phyloP scores from a whole-genome alignment of 2,113 vertebrate species.

The Lipotes vexillifer region DNA sequence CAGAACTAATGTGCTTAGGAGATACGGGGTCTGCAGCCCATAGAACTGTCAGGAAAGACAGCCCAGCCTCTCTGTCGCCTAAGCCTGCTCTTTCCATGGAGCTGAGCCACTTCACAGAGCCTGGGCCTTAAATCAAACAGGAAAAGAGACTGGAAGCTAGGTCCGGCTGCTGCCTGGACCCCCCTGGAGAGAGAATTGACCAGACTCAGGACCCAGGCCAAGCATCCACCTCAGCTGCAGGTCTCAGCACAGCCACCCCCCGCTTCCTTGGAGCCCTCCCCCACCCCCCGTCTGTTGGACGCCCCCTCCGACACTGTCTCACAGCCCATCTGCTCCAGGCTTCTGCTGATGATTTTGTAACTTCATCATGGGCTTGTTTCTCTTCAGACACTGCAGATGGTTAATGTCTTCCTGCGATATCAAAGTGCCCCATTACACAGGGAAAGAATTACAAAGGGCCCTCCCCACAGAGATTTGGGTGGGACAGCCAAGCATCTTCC shows the following conservation, averaged over 20 bases:
- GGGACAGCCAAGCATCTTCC: background rate
- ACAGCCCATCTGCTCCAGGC: constrained; percentile 36
- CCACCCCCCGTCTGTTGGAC: background rate
- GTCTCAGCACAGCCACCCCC: background rate
- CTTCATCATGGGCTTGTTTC: constrained; percentile 1
- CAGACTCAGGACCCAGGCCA: background rate
- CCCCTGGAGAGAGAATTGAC: background rate
- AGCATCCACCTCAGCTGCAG: background rate
- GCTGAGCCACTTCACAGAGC: background rate
- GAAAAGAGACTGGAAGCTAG: constrained; percentile 3
- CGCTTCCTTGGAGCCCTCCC: rapidly evolving
- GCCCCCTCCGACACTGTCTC: background rate
- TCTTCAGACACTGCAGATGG: constrained; percentile 44
- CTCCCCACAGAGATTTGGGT: background rate
- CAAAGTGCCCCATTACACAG: background rate
- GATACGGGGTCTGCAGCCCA: background rate
- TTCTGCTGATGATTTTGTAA: constrained; percentile 8
- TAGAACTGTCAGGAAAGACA: background rate
- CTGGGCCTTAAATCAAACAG: background rate
- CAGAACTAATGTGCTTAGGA: background rate
- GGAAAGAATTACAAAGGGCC: background rate
- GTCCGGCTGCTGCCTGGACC: background rate
- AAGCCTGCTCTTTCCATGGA: background rate
- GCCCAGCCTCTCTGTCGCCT: background rate
- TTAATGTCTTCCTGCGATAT: background rate